Evolutionary conservation across 2,888 invertebrate genomes (phyloP).

Genomic region (Tolmerus cingulatus): DNA sequence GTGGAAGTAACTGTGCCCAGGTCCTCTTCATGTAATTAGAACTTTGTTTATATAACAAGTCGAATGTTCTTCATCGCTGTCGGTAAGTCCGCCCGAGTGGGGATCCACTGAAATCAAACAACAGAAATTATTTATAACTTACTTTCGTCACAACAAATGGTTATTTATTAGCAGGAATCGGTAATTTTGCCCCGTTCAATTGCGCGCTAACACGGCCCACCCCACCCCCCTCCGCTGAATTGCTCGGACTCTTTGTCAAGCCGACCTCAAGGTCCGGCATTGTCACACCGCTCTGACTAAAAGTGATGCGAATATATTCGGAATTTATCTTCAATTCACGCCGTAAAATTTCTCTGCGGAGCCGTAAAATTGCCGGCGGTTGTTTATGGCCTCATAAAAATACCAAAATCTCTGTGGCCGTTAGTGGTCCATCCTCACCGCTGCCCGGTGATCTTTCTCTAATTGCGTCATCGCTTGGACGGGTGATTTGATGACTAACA

Average conservation of each 20-base stretch:
- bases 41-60: constrained; percentile 14
- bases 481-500: neutral
- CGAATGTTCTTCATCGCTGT: constrained; percentile 14
- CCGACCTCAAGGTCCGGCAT: neutral
- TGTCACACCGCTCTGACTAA: neutral
- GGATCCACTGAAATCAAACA: neutral
- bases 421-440: neutral
- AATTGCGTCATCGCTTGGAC: neutral
- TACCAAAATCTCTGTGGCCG: neutral
- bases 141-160: neutral
- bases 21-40: neutral
- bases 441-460: neutral
- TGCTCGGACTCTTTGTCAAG: neutral
- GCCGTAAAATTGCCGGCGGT: neutral
- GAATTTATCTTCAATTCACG: neutral
- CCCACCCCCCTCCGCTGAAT: neutral
- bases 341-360: neutral
- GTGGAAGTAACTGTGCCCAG: neutral
- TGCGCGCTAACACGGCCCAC: neutral
- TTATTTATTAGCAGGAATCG: neutral
- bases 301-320: neutral
- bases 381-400: neutral
- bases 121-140: constrained; percentile 8
- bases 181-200: neutral
- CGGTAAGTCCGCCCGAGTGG: neutral